A percentile compares a stretch with the other conserved stretches of the same genome.
Evolutionary conservation across 2,797 vertebrate species (phyloP).

Genomic region (Pipistrellus kuhlii): DNA sequence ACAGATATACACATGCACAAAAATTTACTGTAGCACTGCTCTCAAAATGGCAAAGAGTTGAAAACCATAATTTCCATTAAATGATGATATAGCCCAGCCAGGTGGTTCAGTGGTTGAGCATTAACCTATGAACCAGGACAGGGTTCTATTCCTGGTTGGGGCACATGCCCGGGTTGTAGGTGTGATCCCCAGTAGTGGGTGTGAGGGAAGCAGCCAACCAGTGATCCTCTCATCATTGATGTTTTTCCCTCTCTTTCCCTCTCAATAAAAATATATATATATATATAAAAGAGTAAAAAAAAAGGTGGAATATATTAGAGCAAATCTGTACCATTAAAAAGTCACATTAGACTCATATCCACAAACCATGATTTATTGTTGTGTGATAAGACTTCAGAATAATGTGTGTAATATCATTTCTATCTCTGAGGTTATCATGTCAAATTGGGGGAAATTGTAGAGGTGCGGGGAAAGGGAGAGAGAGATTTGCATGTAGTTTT

Average conservation of each 20-base stretch:
- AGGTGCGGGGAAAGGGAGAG: background rate
- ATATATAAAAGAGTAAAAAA: background rate
- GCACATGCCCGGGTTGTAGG: background rate
- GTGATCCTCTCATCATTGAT: background rate
- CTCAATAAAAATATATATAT: background rate
- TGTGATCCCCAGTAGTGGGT: too few relatives aligned
- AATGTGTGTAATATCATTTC: background rate
- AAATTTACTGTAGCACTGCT: background rate
- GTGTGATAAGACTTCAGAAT: constrained; percentile 22
- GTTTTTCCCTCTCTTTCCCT: background rate
- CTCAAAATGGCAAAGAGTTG: background rate
- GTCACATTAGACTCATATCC: background rate
- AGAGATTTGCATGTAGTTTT: background rate
- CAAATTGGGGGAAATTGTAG: background rate
- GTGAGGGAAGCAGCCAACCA: background rate
- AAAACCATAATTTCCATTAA: background rate
- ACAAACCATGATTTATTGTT: background rate
- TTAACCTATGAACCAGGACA: too few relatives aligned
- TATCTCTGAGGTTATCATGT: background rate
- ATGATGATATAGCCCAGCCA: background rate
- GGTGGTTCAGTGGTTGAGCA: background rate
- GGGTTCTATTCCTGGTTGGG: background rate
- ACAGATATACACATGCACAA: background rate
- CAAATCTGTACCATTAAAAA: background rate
- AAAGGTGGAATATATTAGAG: background rate